phyloP scores from a whole-genome alignment of 2,888 invertebrate species.

The Andrena marginata region DNA sequence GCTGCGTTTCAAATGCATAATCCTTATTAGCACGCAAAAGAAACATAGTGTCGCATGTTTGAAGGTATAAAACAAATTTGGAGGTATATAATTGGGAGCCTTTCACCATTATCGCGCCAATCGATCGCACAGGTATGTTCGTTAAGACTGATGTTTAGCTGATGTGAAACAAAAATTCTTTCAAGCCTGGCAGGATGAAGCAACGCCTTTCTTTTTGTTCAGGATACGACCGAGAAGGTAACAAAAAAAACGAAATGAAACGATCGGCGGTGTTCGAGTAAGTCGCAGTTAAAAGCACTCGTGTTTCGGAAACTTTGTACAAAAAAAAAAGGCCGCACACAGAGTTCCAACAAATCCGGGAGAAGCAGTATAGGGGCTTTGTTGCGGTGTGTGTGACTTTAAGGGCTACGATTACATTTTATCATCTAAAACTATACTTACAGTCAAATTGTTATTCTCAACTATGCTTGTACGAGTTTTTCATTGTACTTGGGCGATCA shows the following conservation, averaged over 20 bases:
- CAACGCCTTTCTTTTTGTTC: not conserved
- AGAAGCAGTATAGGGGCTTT: constrained; percentile 5
- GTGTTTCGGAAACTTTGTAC: constrained; percentile 24
- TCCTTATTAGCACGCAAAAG: constrained; percentile 18
- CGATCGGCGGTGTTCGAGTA: not conserved
- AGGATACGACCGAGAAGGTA: not conserved
- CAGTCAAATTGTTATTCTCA: constrained; percentile 56
- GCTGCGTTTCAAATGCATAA: constrained; percentile 38
- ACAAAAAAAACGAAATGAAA: constrained; percentile 8
- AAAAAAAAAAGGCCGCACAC: constrained; percentile 17
- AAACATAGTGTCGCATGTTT: constrained; percentile 34
- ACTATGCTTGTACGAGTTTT: constrained; percentile 11
- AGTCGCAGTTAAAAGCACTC: constrained; percentile 24
- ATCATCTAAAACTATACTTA: constrained; percentile 51
- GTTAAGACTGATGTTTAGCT: constrained; percentile 3
- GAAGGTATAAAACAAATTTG: constrained; percentile 9
- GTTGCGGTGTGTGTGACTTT: constrained; percentile 32
- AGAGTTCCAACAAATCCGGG: constrained; percentile 35
- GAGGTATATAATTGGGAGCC: not conserved
- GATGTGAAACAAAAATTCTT: constrained; percentile 10
- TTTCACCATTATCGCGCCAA: too few species aligned
- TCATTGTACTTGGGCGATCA: constrained; percentile 16
- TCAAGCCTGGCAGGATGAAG: not conserved
- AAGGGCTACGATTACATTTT: constrained; percentile 49
- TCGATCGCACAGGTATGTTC: not conserved